Conservation (phyloP, 2,888 invertebrate genomes). For the Drepanosiphum platanoidis region DNA sequence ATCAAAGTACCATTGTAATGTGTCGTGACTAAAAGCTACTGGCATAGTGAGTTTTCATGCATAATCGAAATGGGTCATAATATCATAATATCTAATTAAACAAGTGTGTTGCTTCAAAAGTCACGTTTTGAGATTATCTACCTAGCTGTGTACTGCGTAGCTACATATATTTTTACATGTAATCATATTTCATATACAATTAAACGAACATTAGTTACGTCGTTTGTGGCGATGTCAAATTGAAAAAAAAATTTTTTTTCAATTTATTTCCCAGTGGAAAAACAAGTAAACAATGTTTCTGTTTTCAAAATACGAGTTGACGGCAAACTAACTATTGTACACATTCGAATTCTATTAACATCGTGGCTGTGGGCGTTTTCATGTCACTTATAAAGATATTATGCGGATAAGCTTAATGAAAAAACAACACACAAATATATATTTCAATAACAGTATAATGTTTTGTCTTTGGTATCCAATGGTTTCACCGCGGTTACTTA, state of each 20-base stretch:
- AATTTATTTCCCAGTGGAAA: too few species aligned
- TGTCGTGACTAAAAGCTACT: conserved; percentile 34
- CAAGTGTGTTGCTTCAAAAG: background rate
- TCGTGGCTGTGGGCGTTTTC: background rate
- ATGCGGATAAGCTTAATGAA: background rate
- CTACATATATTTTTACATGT: background rate
- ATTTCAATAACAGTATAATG: background rate
- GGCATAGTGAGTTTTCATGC: background rate
- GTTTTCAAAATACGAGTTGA: background rate
- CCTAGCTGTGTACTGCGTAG: background rate
- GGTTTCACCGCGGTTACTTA: conserved; percentile 5
- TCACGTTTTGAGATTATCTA: background rate
- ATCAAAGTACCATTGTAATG: background rate
- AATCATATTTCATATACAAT: background rate
- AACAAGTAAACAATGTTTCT: too few species aligned
- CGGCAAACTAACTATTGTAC: background rate
- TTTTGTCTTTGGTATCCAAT: conserved; percentile 42
- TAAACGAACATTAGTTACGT: background rate
- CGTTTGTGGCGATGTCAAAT: conserved; percentile 5
- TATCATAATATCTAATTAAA: background rate
- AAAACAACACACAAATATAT: too few species aligned
- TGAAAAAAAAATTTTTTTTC: background rate
- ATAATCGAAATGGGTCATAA: conserved; percentile 10
- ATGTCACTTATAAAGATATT: background rate
- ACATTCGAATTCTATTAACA: background rate